A percentile compares a stretch with the other conserved stretches of the same genome.
Evolutionary conservation across 2,797 vertebrate genomes (phyloP).

Genomic region (Phalloptychus januarius): DNA sequence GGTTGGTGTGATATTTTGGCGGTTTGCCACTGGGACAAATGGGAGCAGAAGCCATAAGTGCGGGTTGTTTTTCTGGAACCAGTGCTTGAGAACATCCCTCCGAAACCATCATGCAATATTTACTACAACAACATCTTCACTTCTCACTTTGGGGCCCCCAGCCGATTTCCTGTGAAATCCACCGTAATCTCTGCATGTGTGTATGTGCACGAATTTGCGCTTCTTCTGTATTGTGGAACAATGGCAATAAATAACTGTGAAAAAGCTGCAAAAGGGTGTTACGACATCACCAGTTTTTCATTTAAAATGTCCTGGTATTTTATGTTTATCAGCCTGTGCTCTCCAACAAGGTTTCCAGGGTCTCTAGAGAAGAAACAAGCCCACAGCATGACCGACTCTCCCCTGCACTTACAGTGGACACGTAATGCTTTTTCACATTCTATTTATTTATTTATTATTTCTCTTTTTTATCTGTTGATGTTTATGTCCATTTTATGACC

Average conservation of each 20-base stretch:
- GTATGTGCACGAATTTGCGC: neutral
- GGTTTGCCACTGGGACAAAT: slow-evolving; percentile 49
- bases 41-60: slow-evolving; percentile 48
- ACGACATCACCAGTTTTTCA: neutral
- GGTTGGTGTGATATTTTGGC: slow-evolving; percentile 37
- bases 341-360: neutral
- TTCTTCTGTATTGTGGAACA: slow-evolving; percentile 18
- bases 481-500: too few relatives aligned
- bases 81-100: slow-evolving; percentile 41
- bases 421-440: too few relatives aligned
- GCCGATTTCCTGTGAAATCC: slow-evolving; percentile 45
- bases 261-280: slow-evolving; percentile 27
- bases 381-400: too few relatives aligned
- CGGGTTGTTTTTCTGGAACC: slow-evolving; percentile 40
- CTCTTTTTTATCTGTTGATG: too few relatives aligned
- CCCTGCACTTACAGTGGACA: too few relatives aligned
- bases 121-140: slow-evolving; percentile 56
- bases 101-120: slow-evolving; percentile 70
- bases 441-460: too few relatives aligned
- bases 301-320: neutral
- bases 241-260: slow-evolving; percentile 31
- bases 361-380: too few relatives aligned
- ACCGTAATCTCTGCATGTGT: neutral
- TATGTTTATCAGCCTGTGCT: neutral
- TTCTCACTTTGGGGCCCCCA: slow-evolving; percentile 55